Evolutionary conservation across 1,140 invertebrate genomes (phyloP).

Genomic region (Procambarus virginalis): DNA sequence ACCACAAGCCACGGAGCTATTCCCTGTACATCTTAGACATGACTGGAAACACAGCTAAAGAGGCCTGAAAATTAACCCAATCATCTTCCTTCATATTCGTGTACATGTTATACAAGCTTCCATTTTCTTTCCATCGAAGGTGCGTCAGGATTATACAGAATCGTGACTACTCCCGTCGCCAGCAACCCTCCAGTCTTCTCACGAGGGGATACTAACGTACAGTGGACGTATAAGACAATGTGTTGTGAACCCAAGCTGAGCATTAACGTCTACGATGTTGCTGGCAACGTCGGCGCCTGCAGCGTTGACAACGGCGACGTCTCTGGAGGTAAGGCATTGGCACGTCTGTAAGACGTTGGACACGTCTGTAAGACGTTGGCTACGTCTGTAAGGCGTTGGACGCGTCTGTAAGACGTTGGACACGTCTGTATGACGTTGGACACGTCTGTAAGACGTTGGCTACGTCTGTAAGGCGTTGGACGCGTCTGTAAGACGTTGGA

Average conservation of each 20-base stretch:
- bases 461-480: background rate
- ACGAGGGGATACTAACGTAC: background rate
- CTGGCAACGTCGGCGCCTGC: conserved; percentile 28
- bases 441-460: background rate
- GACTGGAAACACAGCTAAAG: no score
- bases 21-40: no score
- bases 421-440: no score
- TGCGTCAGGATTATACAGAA: background rate
- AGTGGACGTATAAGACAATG: background rate
- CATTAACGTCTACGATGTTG: conserved; percentile 17
- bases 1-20: no score
- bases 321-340: background rate
- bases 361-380: no score
- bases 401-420: no score
- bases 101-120: no score
- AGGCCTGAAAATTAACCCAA: background rate
- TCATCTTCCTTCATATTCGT: background rate
- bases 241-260: conserved; percentile 39
- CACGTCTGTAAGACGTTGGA: no score
- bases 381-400: no score
- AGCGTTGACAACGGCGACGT: conserved; percentile 13
- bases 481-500: no score
- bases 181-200: conserved; percentile 24
- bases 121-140: no score
- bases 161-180: background rate